These are phyloP conservation scores for Sardina pilchardus DNA, from an alignment of 2,113 vertebrate species.

Conservation along the genomic window DNA sequence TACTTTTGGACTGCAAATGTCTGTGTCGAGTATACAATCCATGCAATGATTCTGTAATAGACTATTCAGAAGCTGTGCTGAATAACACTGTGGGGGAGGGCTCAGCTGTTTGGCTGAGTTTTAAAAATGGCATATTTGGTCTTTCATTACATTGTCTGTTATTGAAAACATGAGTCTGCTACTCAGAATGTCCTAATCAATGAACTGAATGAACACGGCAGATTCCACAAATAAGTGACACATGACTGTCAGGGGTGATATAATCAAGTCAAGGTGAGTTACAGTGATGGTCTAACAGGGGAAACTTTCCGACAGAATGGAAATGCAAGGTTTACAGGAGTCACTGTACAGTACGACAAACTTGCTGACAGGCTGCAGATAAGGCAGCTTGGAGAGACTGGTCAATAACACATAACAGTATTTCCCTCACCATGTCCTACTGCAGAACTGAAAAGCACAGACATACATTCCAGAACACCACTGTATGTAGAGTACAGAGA, in stretches of 20 bases:
- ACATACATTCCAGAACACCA: background rate
- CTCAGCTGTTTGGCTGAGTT: background rate
- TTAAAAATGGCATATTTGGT: too few relatives aligned
- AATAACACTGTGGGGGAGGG: background rate
- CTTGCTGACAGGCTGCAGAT: conserved; percentile 9
- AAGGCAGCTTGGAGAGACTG: background rate
- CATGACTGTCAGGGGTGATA: background rate
- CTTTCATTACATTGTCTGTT: too few relatives aligned
- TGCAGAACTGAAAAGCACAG: background rate
- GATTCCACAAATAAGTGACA: background rate
- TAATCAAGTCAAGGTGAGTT: background rate
- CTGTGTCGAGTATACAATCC: background rate
- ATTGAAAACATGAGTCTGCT: background rate
- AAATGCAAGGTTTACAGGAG: background rate
- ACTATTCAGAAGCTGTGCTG: background rate
- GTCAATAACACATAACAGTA: background rate
- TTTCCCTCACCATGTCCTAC: background rate
- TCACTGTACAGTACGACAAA: background rate
- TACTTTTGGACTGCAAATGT: background rate
- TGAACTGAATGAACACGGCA: background rate
- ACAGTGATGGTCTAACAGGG: background rate
- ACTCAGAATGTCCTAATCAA: background rate
- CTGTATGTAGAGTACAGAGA: background rate
- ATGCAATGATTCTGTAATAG: background rate
- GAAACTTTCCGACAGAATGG: background rate